A percentile compares a stretch with the other conserved stretches of the same genome.
Evolutionary conservation across 2,888 invertebrate species (phyloP).

Genomic region (Nephrotoma appendiculata): DNA sequence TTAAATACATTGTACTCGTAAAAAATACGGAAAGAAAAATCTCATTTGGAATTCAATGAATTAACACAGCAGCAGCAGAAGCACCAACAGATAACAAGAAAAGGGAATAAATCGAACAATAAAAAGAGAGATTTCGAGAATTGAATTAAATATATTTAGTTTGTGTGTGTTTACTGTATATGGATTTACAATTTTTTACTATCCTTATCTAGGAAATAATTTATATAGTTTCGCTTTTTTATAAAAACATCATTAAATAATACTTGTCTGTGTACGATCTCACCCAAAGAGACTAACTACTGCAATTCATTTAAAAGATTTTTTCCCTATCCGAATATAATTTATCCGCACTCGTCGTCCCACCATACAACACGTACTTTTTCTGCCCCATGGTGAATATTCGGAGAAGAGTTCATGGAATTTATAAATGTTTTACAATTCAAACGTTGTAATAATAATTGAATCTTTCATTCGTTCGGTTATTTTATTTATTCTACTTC

Average conservation of each 20-base stretch:
- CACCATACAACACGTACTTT: neutral
- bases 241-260: neutral
- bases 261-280: neutral
- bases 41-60: neutral
- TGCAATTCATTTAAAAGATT: neutral
- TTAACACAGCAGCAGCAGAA: neutral
- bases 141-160: neutral
- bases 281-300: neutral
- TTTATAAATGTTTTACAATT: neutral
- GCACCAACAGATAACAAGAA: neutral
- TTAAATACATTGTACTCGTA: neutral
- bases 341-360: neutral
- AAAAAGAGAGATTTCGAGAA: neutral
- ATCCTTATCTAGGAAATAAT: neutral
- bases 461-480: neutral
- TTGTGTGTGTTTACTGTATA: neutral
- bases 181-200: neutral
- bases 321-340: neutral
- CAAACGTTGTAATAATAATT: neutral
- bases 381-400: neutral
- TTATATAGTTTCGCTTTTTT: neutral
- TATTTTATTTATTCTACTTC: no score
- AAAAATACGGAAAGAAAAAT: neutral
- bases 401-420: neutral
- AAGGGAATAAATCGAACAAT: neutral